Conservation (phyloP, 2,797 vertebrate species). For the Tapirus indicus region DNA sequence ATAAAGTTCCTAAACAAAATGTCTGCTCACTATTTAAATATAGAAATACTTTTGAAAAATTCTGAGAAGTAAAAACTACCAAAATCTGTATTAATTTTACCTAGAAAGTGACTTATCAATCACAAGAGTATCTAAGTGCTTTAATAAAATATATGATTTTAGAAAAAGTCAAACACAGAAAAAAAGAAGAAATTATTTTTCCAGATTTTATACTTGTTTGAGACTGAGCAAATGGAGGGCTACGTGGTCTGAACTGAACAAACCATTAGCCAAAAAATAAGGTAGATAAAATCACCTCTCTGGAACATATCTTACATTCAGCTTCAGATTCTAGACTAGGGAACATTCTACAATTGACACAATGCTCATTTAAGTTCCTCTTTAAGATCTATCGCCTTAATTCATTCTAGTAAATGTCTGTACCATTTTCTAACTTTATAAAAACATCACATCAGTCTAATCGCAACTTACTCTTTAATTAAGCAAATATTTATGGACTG, state of each 20-base stretch:
- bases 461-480: slow-evolving; percentile 5
- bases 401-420: neutral
- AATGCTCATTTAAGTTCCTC: neutral
- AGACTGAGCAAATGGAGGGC: neutral
- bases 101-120: slow-evolving; percentile 15
- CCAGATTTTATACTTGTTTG: neutral
- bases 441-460: neutral
- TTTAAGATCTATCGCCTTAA: neutral
- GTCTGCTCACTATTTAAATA: neutral
- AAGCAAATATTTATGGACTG: neutral
- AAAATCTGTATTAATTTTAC: slow-evolving; percentile 5
- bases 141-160: slow-evolving; percentile 21
- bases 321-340: neutral
- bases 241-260: neutral
- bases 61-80: slow-evolving; percentile 19
- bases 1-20: slow-evolving; percentile 7
- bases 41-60: slow-evolving; percentile 26
- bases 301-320: neutral
- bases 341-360: neutral
- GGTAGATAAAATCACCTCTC: slow-evolving; percentile 15
- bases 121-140: neutral
- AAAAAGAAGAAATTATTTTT: slow-evolving; percentile 17
- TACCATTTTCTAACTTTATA: neutral
- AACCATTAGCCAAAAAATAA: neutral
- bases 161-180: neutral